Evolutionary conservation across 2,797 vertebrate genomes (phyloP), one percentile per base, ranked within the genome.

Genomic region (Eurystomus glaucurus): DNA sequence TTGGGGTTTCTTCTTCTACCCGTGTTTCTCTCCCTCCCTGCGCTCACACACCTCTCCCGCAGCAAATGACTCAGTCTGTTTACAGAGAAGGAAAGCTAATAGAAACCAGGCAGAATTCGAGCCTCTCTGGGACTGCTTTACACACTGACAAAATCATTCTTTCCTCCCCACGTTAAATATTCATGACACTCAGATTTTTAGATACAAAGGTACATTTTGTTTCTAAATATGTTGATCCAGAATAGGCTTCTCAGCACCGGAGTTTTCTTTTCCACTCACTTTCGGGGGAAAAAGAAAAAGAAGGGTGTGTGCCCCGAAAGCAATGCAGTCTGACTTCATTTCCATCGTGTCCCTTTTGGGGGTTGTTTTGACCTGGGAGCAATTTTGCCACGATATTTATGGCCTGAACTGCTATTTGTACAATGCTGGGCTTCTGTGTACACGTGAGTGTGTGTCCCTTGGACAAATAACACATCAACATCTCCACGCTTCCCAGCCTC

Each of bases 151-250:
- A 97, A 98, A 98, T 97, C 97, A 97, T 98, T 98, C 97, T 98
- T 98, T 97, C 97, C 97, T 97, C 94, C 90, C 57, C 18, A 43
- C 5, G 43, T 98, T 98, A 98, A 98, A 98, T 98, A 98, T 98
- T 98, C 97, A 98, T 98, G 94, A 64, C 90, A 71, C 91, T 97
- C 92, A 18, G 95, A 97, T 97, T 98, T 98, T 98, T 97, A 98
- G 98, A 97, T 97, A 98, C 98, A 98, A 97, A 98, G 97, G 97
- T 98, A 98, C 98, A 98, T 98, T 98, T 97, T 98, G 97, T 97
- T 98, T 97, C 97, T 97, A 98, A 98, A 98, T 97, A 95, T 96
- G 95, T 97, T 96, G 96, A 96, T 98, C 94, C 90, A 91, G 90
- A 97, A 95, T 52, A 88, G 79, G 92, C 78, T 96, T 62, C 95